phyloP scores from a whole-genome alignment of 2,888 invertebrate species.

The Digitonthophagus gazella region DNA sequence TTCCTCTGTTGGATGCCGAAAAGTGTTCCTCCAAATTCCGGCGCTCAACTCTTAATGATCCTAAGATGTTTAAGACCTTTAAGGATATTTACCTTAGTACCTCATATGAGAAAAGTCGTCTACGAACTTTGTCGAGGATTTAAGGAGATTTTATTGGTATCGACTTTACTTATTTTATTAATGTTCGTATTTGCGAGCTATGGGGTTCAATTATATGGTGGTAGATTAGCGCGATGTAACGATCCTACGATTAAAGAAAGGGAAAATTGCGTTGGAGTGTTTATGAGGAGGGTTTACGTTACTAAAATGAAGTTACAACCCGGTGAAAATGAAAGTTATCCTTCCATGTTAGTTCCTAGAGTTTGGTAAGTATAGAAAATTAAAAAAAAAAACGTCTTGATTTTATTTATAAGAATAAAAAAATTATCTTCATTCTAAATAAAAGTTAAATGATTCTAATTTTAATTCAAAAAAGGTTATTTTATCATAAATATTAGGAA shows the following conservation, averaged over 20 bases:
- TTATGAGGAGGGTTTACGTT: slow-evolving; percentile 92
- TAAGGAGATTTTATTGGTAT: slow-evolving; percentile 96
- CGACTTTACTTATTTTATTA: slow-evolving; percentile 90
- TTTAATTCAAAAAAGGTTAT: too few species aligned
- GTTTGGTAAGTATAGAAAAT: slow-evolving; percentile 77
- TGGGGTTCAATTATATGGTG: slow-evolving; percentile 97
- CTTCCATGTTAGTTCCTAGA: slow-evolving; percentile 91
- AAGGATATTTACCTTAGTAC: slow-evolving; percentile 95
- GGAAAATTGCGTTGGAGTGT: slow-evolving; percentile 91
- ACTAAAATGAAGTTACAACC: slow-evolving; percentile 95
- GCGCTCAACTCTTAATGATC: slow-evolving; percentile 94
- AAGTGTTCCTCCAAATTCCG: slow-evolving; percentile 88
- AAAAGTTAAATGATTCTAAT: too few species aligned
- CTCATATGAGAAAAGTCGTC: slow-evolving; percentile 99
- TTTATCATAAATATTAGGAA: too few species aligned
- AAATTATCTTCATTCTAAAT: too few species aligned
- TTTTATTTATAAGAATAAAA: too few species aligned
- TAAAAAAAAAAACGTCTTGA: too few species aligned
- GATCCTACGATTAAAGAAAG: slow-evolving; percentile 83
- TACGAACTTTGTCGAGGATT: slow-evolving; percentile 97
- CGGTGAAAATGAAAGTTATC: slow-evolving; percentile 82
- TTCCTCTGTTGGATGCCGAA: slow-evolving; percentile 97
- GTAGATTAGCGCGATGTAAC: slow-evolving; percentile 93
- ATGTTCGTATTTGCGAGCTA: slow-evolving; percentile 99
- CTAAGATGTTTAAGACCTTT: slow-evolving; percentile 93